Base-by-base conservation (phyloP, 2,797 vertebrate genomes). In the Microcaecilia unicolor region DNA sequence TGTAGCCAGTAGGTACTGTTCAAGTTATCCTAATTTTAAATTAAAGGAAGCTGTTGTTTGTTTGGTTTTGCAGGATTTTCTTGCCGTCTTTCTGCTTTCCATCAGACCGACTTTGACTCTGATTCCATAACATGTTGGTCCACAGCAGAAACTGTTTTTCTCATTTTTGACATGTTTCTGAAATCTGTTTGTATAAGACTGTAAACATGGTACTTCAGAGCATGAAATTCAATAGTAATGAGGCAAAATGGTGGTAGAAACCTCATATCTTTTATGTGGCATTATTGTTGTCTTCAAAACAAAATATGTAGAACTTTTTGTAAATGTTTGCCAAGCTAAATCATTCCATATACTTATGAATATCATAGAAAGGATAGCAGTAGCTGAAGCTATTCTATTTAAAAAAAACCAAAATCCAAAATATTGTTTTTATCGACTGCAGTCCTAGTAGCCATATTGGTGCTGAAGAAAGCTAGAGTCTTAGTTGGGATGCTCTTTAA, bases 71-170 rank as follows among this genome's bases (percentile, higher is more conserved):
- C 41, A 40, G 20, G 37, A 41, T 31, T 36, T 29, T 35, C 22
- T 48, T 31, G 15, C 31, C 27, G 31, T 26, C 20, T 31, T 31
- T 37, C 34, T 36, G 37, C 11, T 34, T 25, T 47, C 26, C 30
- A 30, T 47, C 26, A 47, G 31, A 25, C 40, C 17, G 40, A 48
- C 48, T 48, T 27, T 35, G 44, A 41, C 37, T 41, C 41, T 48
- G 31, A 48, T 48, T 48, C 48, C 48, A 18, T 25, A 41, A 35
- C 31, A 48, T 48, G 48, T 48, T 48, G 44, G 44, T 47, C 36
- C 47, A 41, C 37, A 41, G 20, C 18, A 41, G 25, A 35, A 47
- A 34, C 48, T 40, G 30, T 36, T 36, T 48, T 48, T 41, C 31
- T 34, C 26, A 22, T 35, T 48, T 34, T 15, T 48, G 31, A 48